Conservation (phyloP, 2,797 vertebrate species). For the Cottoperca gobio region DNA sequence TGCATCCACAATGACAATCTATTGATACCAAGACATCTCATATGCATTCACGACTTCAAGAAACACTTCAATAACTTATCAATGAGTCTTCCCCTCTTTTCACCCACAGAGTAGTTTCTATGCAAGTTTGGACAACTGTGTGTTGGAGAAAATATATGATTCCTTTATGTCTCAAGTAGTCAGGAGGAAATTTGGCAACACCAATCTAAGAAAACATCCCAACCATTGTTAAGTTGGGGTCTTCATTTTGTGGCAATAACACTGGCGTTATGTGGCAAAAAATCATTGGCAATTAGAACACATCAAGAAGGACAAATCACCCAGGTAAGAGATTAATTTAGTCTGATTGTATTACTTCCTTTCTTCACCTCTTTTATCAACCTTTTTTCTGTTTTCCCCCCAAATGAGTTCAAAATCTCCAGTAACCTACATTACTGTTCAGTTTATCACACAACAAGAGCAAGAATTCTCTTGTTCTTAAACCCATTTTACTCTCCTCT, state of each 20-base stretch:
- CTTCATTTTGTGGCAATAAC: slow-evolving; percentile 63
- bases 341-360: slow-evolving; percentile 74
- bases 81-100: slow-evolving; percentile 58
- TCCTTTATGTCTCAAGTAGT: slow-evolving; percentile 75
- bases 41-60: slow-evolving; percentile 80
- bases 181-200: slow-evolving; percentile 81
- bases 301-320: slow-evolving; percentile 71
- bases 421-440: slow-evolving; percentile 23
- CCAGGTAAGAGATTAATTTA: slow-evolving; percentile 68
- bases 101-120: slow-evolving; percentile 60
- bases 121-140: slow-evolving; percentile 50
- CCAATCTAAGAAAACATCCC: slow-evolving; percentile 65
- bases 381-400: slow-evolving; percentile 20
- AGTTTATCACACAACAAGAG: slow-evolving; percentile 54
- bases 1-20: slow-evolving; percentile 82
- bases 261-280: slow-evolving; percentile 72
- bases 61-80: slow-evolving; percentile 77
- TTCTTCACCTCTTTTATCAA: slow-evolving; percentile 49
- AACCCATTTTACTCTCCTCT: slow-evolving; percentile 14
- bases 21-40: slow-evolving; percentile 81
- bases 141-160: slow-evolving; percentile 66
- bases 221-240: slow-evolving; percentile 51
- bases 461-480: slow-evolving; percentile 16
- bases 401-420: slow-evolving; percentile 51
- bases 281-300: slow-evolving; percentile 80